phyloP scores from a whole-genome alignment of 53 echinoderm and acorn worm species.

The Arbacia lixula region DNA sequence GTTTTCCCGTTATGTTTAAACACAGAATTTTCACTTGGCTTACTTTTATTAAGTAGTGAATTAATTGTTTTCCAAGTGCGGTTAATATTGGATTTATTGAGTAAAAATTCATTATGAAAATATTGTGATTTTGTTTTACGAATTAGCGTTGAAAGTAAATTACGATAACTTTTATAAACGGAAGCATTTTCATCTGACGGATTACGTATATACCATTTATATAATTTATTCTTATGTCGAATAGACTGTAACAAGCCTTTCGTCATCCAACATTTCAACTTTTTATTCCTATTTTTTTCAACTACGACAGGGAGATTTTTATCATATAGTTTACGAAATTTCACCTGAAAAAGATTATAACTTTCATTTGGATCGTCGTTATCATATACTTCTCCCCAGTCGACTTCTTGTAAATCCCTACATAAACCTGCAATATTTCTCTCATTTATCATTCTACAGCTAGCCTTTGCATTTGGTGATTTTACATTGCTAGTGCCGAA shows the following conservation, averaged over 20 bases:
- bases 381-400: neutral
- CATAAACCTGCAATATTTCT: slow-evolving; percentile 8
- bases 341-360: neutral
- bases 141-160: neutral
- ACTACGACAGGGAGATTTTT: neutral
- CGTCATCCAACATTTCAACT: slow-evolving; percentile 22
- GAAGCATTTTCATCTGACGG: slow-evolving; percentile 10
- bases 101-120: slow-evolving; percentile 2
- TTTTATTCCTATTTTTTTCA: neutral
- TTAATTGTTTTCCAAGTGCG: slow-evolving; percentile 15
- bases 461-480: neutral
- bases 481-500: neutral
- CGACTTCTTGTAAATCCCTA: slow-evolving; percentile 3
- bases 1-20: neutral
- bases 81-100: neutral
- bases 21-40: neutral
- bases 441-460: neutral
- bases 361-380: neutral
- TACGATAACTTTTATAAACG: slow-evolving; percentile 9
- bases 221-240: slow-evolving; percentile 10
- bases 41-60: slow-evolving; percentile 17
- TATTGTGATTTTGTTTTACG: slow-evolving; percentile 13
- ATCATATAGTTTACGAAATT: slow-evolving; percentile 6
- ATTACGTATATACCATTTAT: neutral
- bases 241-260: neutral